Conservation (phyloP, 2,113 vertebrate genomes). For the Willisornis vidua region DNA sequence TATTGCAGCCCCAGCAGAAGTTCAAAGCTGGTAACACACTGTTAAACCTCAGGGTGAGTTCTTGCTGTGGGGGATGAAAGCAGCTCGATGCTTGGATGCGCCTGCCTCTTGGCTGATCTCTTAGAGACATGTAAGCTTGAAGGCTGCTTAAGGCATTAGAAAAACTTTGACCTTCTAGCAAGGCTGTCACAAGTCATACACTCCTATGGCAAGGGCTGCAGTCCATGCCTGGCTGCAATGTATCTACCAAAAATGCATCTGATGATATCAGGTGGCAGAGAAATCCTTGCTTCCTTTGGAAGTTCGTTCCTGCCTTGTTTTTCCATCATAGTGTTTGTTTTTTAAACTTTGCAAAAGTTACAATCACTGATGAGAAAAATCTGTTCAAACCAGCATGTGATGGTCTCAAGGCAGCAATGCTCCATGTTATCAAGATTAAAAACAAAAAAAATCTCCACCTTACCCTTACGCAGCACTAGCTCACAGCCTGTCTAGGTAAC, state of each 20-base stretch:
- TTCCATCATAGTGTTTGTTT: background rate
- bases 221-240: background rate
- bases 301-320: background rate
- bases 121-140: background rate
- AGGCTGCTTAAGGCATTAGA: background rate
- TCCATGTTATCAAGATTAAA: background rate
- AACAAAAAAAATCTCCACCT: background rate
- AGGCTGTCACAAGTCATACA: background rate
- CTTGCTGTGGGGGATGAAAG: background rate
- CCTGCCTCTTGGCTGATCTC: background rate
- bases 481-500: background rate
- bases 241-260: background rate
- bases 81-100: background rate
- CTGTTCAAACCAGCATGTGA: background rate
- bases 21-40: background rate
- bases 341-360: constrained; percentile 2
- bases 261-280: background rate
- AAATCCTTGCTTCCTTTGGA: background rate
- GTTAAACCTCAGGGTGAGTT: background rate
- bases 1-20: background rate
- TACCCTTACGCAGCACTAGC: background rate
- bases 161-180: background rate
- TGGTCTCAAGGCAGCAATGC: background rate
- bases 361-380: background rate
- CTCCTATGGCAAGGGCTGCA: background rate